These are phyloP conservation scores for Tetranychus truncatus DNA, from an alignment of 2,888 invertebrate species.

Conservation along the genomic window DNA sequence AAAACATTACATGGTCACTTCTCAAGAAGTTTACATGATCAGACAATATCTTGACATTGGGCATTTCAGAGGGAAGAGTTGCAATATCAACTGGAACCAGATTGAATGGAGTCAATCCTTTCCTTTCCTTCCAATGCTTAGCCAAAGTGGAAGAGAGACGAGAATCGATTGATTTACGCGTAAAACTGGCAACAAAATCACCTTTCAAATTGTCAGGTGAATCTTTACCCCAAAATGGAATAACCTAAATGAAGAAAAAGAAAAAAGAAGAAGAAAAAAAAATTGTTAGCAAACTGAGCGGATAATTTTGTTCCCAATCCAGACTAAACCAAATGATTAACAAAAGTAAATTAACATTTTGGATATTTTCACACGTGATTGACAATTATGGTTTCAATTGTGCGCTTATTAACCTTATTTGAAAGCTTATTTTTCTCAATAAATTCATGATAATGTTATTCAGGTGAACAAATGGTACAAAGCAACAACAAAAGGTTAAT, in stretches of 20 bases:
- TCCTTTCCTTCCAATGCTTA: conserved; percentile 19
- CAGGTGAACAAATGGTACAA: no score
- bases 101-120: conserved; percentile 15
- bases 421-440: no score
- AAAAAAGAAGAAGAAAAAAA: not conserved
- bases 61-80: conserved; percentile 28
- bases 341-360: no score
- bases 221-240: conserved; percentile 16
- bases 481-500: no score
- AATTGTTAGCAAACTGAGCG: not conserved
- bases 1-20: conserved; percentile 32
- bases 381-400: no score
- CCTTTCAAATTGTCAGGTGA: conserved; percentile 26
- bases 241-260: not conserved
- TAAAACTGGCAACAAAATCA: conserved; percentile 32
- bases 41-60: conserved; percentile 28
- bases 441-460: no score
- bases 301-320: no score
- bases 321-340: no score
- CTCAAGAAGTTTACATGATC: conserved; percentile 31
- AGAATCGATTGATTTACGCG: conserved; percentile 30
- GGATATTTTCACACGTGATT: no score
- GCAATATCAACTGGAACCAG: conserved; percentile 28
- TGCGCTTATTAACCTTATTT: no score
- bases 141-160: conserved; percentile 28